phyloP scores from a whole-genome alignment of 2,888 invertebrate species.

The Ligdia adustata region DNA sequence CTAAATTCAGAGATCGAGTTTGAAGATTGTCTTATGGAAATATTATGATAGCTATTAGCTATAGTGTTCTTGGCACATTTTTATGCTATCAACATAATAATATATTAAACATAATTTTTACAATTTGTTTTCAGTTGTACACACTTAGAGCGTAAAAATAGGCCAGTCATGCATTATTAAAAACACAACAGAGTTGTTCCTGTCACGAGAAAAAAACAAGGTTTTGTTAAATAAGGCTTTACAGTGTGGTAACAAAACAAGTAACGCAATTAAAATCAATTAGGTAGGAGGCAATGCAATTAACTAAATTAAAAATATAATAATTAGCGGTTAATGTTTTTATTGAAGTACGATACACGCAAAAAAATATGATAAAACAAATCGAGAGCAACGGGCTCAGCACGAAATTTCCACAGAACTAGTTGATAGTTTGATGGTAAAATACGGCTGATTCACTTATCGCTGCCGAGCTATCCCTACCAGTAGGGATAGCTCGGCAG shows the following conservation, averaged over 20 bases:
- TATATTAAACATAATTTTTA: not conserved
- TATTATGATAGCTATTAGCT: too few relatives aligned
- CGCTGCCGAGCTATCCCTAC: too few relatives aligned
- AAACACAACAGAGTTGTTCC: constrained; percentile 5
- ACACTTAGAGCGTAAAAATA: too few relatives aligned
- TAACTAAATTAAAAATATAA: constrained; percentile 4
- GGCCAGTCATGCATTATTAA: constrained; percentile 6
- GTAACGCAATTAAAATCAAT: constrained; percentile 11
- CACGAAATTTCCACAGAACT: too few relatives aligned
- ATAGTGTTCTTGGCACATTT: too few relatives aligned
- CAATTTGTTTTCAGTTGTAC: too few relatives aligned
- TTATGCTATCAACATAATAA: too few relatives aligned
- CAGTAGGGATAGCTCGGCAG: too few relatives aligned
- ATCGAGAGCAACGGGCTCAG: too few relatives aligned
- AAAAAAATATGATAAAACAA: not conserved
- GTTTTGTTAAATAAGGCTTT: constrained; percentile 2
- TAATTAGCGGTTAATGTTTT: constrained; percentile 7
- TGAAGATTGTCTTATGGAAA: not conserved
- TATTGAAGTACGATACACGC: constrained; percentile 1
- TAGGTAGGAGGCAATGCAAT: constrained; percentile 12
- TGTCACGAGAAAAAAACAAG: constrained; percentile 11
- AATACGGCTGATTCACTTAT: too few relatives aligned
- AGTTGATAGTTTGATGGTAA: too few relatives aligned
- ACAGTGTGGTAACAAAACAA: constrained; percentile 11
- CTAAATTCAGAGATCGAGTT: not conserved